Conservation (phyloP, 2,888 invertebrate genomes). For the Drosophila rellima region DNA sequence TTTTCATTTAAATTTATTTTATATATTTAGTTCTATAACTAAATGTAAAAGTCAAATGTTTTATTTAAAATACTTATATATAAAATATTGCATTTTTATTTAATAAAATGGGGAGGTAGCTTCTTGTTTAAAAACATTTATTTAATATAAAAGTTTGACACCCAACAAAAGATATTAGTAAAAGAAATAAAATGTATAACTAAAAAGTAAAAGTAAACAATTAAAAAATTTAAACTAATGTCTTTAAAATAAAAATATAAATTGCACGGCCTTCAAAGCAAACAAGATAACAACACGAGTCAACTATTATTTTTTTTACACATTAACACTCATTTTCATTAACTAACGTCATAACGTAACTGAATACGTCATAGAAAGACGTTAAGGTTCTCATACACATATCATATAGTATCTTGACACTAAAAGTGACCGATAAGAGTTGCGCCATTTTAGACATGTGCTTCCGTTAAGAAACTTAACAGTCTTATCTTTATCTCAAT, state of each 20-base stretch:
- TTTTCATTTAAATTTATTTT: too few species aligned
- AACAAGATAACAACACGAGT: not conserved
- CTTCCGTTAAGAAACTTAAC: conserved; percentile 38
- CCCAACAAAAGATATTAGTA: too few species aligned
- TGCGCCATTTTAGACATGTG: conserved; percentile 37
- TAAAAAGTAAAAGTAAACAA: too few species aligned
- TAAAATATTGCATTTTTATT: too few species aligned
- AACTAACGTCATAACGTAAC: conserved; percentile 2
- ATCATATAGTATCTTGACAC: conserved; percentile 13
- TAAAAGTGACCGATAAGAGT: conserved; percentile 30
- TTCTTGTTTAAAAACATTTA: too few species aligned
- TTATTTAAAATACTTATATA: too few species aligned
- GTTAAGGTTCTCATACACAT: conserved; percentile 11
- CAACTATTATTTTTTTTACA: conserved; percentile 1
- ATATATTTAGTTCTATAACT: too few species aligned
- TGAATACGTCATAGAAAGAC: not conserved
- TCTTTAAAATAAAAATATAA: not conserved
- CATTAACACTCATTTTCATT: not conserved
- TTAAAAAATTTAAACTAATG: too few species aligned
- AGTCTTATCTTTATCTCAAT: conserved; percentile 4
- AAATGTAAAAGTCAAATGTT: too few species aligned
- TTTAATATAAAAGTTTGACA: too few species aligned
- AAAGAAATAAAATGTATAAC: too few species aligned
- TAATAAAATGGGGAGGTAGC: too few species aligned
- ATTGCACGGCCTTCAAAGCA: not conserved